A percentile compares a stretch with the other conserved stretches of the same genome.
Conservation (phyloP, 1,140 invertebrate species). For the Adelges cooleyi region DNA sequence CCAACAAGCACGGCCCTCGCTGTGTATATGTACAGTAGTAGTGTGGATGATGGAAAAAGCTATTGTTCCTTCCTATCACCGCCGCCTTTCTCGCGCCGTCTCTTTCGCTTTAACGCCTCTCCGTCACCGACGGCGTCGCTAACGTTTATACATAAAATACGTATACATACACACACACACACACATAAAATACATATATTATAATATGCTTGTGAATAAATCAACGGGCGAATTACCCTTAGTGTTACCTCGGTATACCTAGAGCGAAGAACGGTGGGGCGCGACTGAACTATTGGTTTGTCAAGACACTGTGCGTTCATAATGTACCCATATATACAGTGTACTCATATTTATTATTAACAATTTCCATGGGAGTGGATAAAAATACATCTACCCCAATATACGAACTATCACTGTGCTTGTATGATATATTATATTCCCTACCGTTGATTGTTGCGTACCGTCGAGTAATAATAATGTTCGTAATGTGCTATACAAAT, state of each 20-base stretch:
- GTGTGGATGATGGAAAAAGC: constrained; percentile 4
- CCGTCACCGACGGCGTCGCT: background rate
- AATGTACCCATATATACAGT: no score
- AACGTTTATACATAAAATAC: no score
- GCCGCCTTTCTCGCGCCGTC: background rate
- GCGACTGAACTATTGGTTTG: constrained; percentile 8
- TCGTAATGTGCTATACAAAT: no score
- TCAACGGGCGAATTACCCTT: constrained; percentile 5
- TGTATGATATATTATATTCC: no score
- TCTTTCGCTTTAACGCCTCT: background rate
- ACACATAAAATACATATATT: no score
- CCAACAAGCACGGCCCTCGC: background rate
- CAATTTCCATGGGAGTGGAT: no score
- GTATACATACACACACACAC: no score
- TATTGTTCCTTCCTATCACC: constrained; percentile 21
- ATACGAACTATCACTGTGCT: no score
- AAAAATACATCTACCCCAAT: background rate
- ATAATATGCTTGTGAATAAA: constrained; percentile 4
- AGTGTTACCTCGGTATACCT: no score
- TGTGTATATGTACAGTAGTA: background rate
- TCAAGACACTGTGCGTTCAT: constrained; percentile 1
- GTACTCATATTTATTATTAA: no score
- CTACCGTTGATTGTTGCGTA: no score
- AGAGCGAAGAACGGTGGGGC: background rate
- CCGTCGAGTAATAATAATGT: no score